These are phyloP conservation scores for Staurois parvus DNA, from an alignment of 2,797 vertebrate genomes.

Conservation along the genomic window DNA sequence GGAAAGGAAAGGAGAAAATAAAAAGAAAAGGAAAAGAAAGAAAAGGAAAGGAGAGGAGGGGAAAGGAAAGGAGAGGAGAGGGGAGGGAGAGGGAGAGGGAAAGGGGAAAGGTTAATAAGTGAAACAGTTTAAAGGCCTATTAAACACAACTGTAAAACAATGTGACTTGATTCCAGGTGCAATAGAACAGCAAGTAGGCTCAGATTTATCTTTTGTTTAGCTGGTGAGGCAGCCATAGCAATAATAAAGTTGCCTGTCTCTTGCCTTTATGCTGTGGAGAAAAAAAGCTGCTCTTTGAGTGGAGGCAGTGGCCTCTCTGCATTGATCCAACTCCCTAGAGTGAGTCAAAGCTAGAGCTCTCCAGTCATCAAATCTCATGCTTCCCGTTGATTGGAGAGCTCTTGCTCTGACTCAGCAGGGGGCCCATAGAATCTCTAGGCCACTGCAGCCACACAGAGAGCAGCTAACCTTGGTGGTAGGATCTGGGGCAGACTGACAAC, in stretches of 20 bases:
- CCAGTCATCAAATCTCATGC: not conserved
- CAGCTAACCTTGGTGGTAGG: no score
- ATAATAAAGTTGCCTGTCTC: not conserved
- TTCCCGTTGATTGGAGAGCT: no score
- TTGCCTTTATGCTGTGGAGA: not conserved
- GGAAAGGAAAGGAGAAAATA: accelerated
- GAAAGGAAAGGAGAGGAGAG: no score
- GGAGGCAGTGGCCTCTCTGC: not conserved
- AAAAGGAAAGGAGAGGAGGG: no score
- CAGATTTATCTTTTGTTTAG: not conserved
- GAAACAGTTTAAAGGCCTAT: not conserved
- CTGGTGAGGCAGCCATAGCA: not conserved
- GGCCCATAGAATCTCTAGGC: not conserved
- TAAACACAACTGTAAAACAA: not conserved
- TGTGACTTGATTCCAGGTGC: not conserved
- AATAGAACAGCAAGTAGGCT: not conserved
- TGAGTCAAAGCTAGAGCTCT: no score
- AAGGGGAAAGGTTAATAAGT: not conserved
- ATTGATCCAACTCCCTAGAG: not conserved
- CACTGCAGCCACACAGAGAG: not conserved
- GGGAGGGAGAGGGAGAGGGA: no score
- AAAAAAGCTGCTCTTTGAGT: no score
- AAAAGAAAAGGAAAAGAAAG: no score
- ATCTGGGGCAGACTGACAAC: no score
- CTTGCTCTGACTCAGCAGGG: no score